A percentile compares a stretch with the other conserved stretches of the same genome.
Evolutionary conservation across 1,140 invertebrate genomes (phyloP).

Genomic region (Ectropis grisescens): DNA sequence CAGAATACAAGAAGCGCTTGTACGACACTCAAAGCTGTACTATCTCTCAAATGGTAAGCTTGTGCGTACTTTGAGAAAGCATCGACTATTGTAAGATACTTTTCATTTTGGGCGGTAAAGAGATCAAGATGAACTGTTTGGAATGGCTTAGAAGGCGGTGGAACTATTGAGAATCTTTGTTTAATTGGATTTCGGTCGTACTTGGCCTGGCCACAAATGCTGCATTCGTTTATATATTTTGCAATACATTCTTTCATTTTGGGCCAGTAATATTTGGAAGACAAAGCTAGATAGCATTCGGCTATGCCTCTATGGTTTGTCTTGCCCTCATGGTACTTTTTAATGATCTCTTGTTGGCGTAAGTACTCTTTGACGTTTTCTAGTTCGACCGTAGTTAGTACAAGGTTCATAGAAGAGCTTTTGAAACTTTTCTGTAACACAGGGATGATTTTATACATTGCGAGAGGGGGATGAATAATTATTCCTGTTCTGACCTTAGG

Average conservation of each 20-base stretch:
- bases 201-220: conserved; percentile 8
- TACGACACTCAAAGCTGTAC: too few species aligned
- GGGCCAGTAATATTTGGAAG: conserved; percentile 11
- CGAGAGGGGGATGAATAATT: conserved; percentile 4
- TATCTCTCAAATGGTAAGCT: too few species aligned
- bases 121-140: conserved; percentile 10
- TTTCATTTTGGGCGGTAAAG: conserved; percentile 6
- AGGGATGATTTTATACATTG: conserved; percentile 8
- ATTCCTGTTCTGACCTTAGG: conserved; percentile 10
- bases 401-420: conserved; percentile 11
- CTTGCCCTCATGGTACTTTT: conserved; percentile 14
- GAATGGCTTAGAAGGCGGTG: conserved; percentile 9
- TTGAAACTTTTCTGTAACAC: conserved; percentile 9
- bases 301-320: conserved; percentile 14
- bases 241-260: conserved; percentile 12
- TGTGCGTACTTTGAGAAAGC: conserved; percentile 14
- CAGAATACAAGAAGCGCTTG: too few species aligned
- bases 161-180: conserved; percentile 8
- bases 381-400: conserved; percentile 4
- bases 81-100: conserved; percentile 8
- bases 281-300: conserved; percentile 7
- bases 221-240: conserved; percentile 9
- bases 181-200: conserved; percentile 10
- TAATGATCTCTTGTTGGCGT: conserved; percentile 11
- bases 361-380: conserved; percentile 10